phyloP scores from a whole-genome alignment of 1,140 invertebrate species.

The Drosophila yakuba region DNA sequence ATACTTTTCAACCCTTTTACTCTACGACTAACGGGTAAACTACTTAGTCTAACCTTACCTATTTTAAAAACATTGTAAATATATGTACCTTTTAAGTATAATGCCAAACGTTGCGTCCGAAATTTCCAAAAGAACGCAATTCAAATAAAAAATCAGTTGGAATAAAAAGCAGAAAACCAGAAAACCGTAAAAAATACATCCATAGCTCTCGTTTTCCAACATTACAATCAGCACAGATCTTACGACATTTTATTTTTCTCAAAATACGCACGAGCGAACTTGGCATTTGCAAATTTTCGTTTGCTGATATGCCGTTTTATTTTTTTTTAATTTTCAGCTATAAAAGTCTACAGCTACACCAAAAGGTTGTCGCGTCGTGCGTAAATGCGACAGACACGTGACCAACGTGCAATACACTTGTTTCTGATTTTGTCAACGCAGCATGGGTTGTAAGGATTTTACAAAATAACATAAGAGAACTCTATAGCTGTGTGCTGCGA shows the following conservation, averaged over 20 bases:
- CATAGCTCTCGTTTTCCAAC: no score
- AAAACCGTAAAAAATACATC: no score
- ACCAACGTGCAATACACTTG: constrained; percentile 15
- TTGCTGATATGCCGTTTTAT: constrained; percentile 16
- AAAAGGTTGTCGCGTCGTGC: constrained; percentile 25
- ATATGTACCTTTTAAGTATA: no score
- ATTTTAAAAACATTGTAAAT: no score
- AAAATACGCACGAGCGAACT: constrained; percentile 40
- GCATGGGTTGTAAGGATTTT: neutral
- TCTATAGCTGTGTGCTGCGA: neutral
- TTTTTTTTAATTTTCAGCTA: constrained; percentile 28
- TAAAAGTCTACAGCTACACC: constrained; percentile 19
- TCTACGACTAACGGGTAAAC: no score
- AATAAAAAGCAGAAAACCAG: no score
- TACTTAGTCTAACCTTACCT: no score
- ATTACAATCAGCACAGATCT: neutral
- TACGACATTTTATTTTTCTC: constrained; percentile 12
- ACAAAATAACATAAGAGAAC: neutral
- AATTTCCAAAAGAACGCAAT: no score
- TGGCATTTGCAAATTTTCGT: constrained; percentile 39
- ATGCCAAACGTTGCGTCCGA: no score
- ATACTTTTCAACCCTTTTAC: no score
- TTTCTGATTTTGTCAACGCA: constrained; percentile 2
- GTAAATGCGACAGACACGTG: constrained; percentile 41
- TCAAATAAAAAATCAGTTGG: no score